Conservation (phyloP, 1,140 invertebrate species). For the Drosophila tani region DNA sequence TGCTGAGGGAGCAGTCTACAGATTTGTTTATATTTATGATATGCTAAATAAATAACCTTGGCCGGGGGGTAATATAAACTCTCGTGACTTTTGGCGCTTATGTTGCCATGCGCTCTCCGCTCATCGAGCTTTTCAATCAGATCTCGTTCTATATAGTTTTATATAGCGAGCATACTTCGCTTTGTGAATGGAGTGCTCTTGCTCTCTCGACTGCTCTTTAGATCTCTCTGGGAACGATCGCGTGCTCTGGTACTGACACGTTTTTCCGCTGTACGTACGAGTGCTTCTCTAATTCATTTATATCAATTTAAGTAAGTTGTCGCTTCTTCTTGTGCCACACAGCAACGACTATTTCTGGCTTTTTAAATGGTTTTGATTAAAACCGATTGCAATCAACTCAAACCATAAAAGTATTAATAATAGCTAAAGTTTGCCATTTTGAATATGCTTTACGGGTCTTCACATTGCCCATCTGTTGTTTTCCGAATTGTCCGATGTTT, state of each 20-base stretch:
- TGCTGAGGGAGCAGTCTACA: slow-evolving; percentile 16
- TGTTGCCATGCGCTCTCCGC: slow-evolving; percentile 44
- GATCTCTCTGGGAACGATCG: slow-evolving; percentile 39
- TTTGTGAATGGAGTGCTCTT: neutral
- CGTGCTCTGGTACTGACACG: slow-evolving; percentile 58
- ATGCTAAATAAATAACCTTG: slow-evolving; percentile 64
- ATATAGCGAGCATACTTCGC: neutral
- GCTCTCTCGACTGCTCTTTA: slow-evolving; percentile 1
- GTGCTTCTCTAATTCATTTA: slow-evolving; percentile 70
- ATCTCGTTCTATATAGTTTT: slow-evolving; percentile 25
- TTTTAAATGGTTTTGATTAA: slow-evolving; percentile 73
- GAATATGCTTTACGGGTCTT: slow-evolving; percentile 2
- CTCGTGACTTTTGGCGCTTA: slow-evolving; percentile 70
- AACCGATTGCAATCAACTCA: slow-evolving; percentile 34
- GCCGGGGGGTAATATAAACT: slow-evolving; percentile 53
- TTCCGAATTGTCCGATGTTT: slow-evolving; percentile 6
- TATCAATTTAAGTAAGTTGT: slow-evolving; percentile 71
- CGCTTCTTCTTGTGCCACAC: slow-evolving; percentile 33
- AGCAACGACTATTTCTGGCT: slow-evolving; percentile 60
- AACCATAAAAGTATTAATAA: slow-evolving; percentile 20
- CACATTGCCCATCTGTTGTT: slow-evolving; percentile 20
- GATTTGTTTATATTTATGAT: slow-evolving; percentile 49
- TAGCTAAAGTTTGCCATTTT: slow-evolving; percentile 13
- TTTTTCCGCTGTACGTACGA: slow-evolving; percentile 47
- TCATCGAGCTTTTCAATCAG: slow-evolving; percentile 44